These are phyloP conservation scores for Ameiurus melas DNA, from an alignment of 2,113 vertebrate genomes.

Conservation along the genomic window DNA sequence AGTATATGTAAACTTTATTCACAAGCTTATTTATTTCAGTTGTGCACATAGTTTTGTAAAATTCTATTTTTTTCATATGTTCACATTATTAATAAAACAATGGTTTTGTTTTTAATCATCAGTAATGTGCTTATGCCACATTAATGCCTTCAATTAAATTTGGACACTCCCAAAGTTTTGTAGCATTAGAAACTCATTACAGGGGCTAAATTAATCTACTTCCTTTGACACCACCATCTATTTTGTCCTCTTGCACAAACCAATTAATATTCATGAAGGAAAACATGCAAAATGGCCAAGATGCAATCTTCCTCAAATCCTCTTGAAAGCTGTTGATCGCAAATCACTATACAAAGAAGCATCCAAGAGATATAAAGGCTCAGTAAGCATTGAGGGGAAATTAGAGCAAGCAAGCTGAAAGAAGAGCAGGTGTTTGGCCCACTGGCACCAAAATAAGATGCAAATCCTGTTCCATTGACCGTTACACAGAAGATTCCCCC, in stretches of 20 bases:
- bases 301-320: background rate
- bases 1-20: background rate
- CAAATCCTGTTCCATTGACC: conserved; percentile 41
- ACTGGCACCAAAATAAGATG: conserved; percentile 44
- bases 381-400: background rate
- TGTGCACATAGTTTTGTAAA: background rate
- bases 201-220: background rate
- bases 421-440: conserved; percentile 41
- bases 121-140: background rate
- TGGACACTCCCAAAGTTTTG: background rate
- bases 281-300: background rate
- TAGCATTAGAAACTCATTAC: background rate
- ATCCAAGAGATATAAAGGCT: background rate
- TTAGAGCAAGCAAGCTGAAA: conserved; percentile 4
- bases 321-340: background rate
- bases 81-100: background rate
- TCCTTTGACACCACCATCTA: background rate
- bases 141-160: background rate
- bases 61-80: too few relatives aligned
- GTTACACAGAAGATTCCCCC: conserved; percentile 17
- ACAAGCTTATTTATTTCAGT: background rate
- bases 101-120: background rate
- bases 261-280: background rate
- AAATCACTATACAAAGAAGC: background rate
- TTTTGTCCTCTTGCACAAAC: background rate